A percentile compares a stretch with the other conserved stretches of the same genome.
phyloP scores from a whole-genome alignment of 2,888 invertebrate species.

The Trissonchulus sp. region DNA sequence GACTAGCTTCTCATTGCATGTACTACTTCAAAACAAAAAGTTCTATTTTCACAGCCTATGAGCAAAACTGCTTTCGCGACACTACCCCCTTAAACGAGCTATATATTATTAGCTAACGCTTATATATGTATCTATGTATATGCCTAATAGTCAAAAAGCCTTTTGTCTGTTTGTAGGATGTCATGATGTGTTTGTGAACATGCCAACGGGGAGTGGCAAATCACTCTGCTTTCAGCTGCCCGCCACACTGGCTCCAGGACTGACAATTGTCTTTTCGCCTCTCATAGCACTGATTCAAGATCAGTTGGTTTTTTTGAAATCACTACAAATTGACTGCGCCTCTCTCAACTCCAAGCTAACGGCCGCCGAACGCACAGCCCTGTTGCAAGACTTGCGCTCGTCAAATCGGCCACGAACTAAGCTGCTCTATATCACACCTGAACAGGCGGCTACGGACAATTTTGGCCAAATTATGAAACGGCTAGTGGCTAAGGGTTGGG shows the following conservation, averaged over 20 bases:
- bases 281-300: slow-evolving; percentile 88
- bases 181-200: slow-evolving; percentile 86
- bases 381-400: slow-evolving; percentile 59
- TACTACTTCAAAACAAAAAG: no score
- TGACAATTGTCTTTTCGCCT: slow-evolving; percentile 95
- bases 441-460: slow-evolving; percentile 73
- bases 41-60: no score
- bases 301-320: slow-evolving; percentile 78
- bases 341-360: slow-evolving; percentile 88
- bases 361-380: slow-evolving; percentile 67
- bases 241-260: slow-evolving; percentile 68
- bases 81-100: no score
- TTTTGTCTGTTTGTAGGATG: slow-evolving; percentile 56
- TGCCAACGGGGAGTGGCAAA: slow-evolving; percentile 96
- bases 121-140: not conserved
- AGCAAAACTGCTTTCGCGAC: no score
- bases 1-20: no score
- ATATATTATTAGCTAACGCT: not conserved
- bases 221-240: slow-evolving; percentile 95
- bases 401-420: slow-evolving; percentile 63
- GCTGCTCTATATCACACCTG: slow-evolving; percentile 91
- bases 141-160: slow-evolving; percentile 75
- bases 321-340: slow-evolving; percentile 71
- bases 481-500: not conserved
- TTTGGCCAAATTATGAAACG: slow-evolving; percentile 44